phyloP scores from a whole-genome alignment of 2,888 invertebrate species.

The Sphinx pinastri region DNA sequence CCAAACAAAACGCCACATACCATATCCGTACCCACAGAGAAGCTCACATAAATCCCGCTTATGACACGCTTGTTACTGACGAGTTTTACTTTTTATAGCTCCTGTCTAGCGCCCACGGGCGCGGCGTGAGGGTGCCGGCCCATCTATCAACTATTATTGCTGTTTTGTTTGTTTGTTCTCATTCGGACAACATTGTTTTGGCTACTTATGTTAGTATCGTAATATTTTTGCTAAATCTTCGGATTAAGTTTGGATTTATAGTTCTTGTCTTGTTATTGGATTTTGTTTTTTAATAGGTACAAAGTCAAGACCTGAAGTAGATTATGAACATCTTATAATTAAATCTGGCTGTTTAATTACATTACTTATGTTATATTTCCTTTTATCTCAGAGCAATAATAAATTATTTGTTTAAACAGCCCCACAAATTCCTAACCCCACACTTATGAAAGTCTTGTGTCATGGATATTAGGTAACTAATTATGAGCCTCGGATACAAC shows the following conservation, averaged over 20 bases:
- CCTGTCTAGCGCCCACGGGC: constrained; percentile 54
- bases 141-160: constrained; percentile 36
- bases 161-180: constrained; percentile 29
- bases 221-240: neutral
- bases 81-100: constrained; percentile 69
- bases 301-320: no score
- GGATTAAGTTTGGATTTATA: neutral
- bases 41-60: constrained; percentile 46
- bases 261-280: neutral
- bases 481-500: no score
- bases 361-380: no score
- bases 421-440: no score
- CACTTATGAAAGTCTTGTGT: no score
- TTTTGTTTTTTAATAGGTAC: neutral
- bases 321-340: no score
- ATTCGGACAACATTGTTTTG: constrained; percentile 9
- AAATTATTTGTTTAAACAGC: no score
- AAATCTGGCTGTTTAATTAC: no score
- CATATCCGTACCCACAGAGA: constrained; percentile 31
- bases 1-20: constrained; percentile 34
- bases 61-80: constrained; percentile 55
- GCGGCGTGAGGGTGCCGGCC: constrained; percentile 35
- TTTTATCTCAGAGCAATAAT: no score
- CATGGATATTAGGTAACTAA: no score
- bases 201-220: neutral